phyloP scores from a whole-genome alignment of 2,888 invertebrate species.

The Hemithea aestivaria region DNA sequence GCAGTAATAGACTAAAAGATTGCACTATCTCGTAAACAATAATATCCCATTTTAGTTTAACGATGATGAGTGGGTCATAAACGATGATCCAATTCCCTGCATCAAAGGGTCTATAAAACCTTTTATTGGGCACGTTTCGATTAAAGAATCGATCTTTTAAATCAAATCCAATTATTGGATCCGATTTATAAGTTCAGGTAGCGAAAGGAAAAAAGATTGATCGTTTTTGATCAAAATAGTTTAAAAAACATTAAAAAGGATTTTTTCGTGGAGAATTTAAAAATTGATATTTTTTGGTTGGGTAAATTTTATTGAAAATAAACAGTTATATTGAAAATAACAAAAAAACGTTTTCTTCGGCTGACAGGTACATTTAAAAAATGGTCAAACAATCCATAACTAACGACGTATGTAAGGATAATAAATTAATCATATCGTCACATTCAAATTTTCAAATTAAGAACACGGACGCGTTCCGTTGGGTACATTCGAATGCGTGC shows the following conservation, averaged over 20 bases:
- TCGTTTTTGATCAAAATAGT: too few relatives aligned
- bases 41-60: conserved; percentile 18
- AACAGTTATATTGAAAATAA: too few relatives aligned
- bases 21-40: not conserved
- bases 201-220: conserved; percentile 1
- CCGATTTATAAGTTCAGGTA: conserved; percentile 6
- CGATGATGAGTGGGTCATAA: conserved; percentile 16
- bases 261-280: too few relatives aligned
- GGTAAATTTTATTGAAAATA: too few relatives aligned
- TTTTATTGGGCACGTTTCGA: conserved; percentile 6
- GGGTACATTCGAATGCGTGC: conserved; percentile 49
- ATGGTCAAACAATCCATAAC: conserved; percentile 11
- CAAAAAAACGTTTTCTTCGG: too few relatives aligned
- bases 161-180: conserved; percentile 9
- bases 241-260: too few relatives aligned
- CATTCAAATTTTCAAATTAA: conserved; percentile 50
- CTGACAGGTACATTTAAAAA: too few relatives aligned
- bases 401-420: conserved; percentile 6
- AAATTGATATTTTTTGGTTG: too few relatives aligned
- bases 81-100: conserved; percentile 14
- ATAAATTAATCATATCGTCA: conserved; percentile 30
- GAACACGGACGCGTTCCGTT: conserved; percentile 55
- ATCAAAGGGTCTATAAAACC: conserved; percentile 17
- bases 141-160: conserved; percentile 1
- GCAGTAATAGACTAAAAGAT: too few relatives aligned